Base-by-base conservation (phyloP, 2,113 vertebrate species). In the Malurus cyaneus region DNA sequence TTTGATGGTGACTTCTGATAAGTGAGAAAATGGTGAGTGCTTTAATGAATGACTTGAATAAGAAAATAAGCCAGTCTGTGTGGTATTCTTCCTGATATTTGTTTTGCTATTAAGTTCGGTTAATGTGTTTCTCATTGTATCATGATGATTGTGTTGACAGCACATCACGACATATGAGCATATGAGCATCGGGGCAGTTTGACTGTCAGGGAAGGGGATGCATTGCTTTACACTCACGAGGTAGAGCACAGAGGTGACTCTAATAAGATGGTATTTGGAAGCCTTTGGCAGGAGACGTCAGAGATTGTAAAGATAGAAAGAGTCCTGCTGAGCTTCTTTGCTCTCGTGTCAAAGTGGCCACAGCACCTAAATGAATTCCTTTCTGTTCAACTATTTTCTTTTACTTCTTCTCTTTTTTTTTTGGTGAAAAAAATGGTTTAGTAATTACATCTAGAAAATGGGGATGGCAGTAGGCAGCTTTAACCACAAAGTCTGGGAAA, bases 1-100 rank as follows among this genome's bases (percentile, higher is more conserved):
- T 95, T 96, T 91, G 95, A 95, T 97, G 88, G 92, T 90, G 80
- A 95, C 65, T 77, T 84, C 94, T 76, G 96, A 96, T 96, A 96
- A 93, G 62, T 0, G 6, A 90, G 73, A 86, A 95, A 96, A 95
- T 67, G 23, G 49, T 72, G 49, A 86, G 49, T 4, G 31, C 88
- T 97, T 92, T 96, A 96, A 86, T 92, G 80, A 95, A 88, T 84
- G n/a, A 72, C 52, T 84, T 92, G 72, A 93, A 88, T 84, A 80
- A 93, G 82, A 92, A 90, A 95, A 96, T 90, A 93, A 96, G 60
- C 64, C 54, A 18, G 29, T 39, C 76, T 56, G 65, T 89, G 70
- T 2, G 12, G 87, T 82, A 89, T 82, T 92, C 56, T 78, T 93
- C 73, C 36, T 67, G 76, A 64, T 95, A 86, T 96, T 94, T 94